Conservation (phyloP, 2,113 vertebrate genomes). For the Oriolus oriolus region DNA sequence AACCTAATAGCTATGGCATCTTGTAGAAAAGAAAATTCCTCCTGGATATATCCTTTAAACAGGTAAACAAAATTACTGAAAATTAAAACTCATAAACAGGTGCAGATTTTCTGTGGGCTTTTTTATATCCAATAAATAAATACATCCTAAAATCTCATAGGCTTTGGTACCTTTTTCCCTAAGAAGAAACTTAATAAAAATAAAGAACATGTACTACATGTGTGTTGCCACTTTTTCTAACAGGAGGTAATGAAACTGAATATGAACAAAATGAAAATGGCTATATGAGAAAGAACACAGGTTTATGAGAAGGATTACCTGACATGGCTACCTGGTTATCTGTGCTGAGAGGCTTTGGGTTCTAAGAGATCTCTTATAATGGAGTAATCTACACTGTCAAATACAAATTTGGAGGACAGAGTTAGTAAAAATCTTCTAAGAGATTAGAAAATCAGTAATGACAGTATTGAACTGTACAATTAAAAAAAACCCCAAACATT, state of each 20-base stretch:
- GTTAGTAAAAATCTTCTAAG: not conserved
- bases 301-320: not conserved
- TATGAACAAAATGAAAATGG: not conserved
- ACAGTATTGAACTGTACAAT: not conserved
- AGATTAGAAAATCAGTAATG: not conserved
- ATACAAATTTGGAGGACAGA: not conserved
- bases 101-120: rapidly evolving
- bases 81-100: not conserved
- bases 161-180: not conserved
- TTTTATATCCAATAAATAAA: not conserved
- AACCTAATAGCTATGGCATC: not conserved
- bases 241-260: not conserved
- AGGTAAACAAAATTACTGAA: not conserved
- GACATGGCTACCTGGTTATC: not conserved
- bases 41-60: not conserved
- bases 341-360: not conserved
- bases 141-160: not conserved
- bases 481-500: too few species aligned
- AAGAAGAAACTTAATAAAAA: not conserved
- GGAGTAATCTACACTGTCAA: not conserved
- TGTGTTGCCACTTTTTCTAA: not conserved
- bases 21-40: not conserved
- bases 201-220: not conserved
- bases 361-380: not conserved
- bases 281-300: not conserved